Percentiles rank a stretch among this genome's conserved stretches.
Conservation (phyloP, 2,888 invertebrate genomes). For the Drosophila subquinaria region DNA sequence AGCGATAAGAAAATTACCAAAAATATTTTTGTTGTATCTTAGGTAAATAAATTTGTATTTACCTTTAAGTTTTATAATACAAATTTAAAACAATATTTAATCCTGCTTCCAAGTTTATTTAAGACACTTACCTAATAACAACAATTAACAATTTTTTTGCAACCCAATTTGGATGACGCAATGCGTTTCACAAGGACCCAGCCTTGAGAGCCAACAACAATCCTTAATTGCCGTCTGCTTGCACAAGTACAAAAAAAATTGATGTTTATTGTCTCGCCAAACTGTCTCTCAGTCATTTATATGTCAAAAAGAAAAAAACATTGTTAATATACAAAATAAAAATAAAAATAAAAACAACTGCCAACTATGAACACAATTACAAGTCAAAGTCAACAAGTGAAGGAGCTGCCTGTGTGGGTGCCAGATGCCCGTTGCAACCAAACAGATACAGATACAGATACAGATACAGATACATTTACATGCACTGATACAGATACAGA, state of each 20-base stretch:
- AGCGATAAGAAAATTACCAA: no score
- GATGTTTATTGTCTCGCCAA: slow-evolving; percentile 63
- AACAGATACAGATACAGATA: neutral
- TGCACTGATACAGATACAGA: slow-evolving; percentile 2
- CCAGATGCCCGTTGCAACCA: slow-evolving; percentile 21
- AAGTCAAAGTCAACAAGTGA: slow-evolving; percentile 73
- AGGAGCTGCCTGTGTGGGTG: slow-evolving; percentile 70
- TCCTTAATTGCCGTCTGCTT: slow-evolving; percentile 70
- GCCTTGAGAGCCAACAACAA: slow-evolving; percentile 49
- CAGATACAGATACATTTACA: slow-evolving; percentile 1
- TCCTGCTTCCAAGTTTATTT: no score
- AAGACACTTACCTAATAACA: neutral
- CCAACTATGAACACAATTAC: slow-evolving; percentile 66
- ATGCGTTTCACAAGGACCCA: slow-evolving; percentile 63
- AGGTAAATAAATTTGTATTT: no score
- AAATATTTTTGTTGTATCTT: no score
- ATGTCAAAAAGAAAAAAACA: slow-evolving; percentile 26
- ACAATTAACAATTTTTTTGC: slow-evolving; percentile 21
- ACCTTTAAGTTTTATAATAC: no score
- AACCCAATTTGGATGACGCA: slow-evolving; percentile 34
- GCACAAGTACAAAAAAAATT: slow-evolving; percentile 37
- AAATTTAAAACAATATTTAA: no score
- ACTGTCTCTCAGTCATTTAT: slow-evolving; percentile 37
- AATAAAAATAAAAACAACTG: slow-evolving; percentile 24
- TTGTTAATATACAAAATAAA: slow-evolving; percentile 25